Percentiles rank a stretch among this genome's conserved stretches.
Evolutionary conservation across 2,888 invertebrate species (phyloP).

Genomic region (Pseudolycoriella hygida): DNA sequence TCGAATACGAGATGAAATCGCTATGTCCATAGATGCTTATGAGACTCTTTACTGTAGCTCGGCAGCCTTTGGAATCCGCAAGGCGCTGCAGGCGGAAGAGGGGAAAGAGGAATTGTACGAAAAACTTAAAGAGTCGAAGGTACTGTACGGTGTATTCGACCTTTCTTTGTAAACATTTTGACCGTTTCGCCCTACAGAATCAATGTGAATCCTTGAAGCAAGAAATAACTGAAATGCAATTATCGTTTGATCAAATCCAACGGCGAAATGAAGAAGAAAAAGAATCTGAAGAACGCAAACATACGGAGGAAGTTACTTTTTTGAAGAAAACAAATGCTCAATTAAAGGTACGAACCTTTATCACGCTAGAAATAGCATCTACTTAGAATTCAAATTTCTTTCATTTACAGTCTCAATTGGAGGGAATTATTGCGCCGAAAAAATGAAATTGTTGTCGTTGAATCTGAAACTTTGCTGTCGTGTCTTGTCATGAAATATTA

Average conservation of each 20-base stretch:
- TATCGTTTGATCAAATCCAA: conserved; percentile 67
- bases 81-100: conserved; percentile 67
- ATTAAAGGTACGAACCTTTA: conserved; percentile 68
- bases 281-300: conserved; percentile 80
- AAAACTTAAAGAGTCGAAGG: conserved; percentile 50
- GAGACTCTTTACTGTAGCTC: conserved; percentile 94
- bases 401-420: conserved; percentile 53
- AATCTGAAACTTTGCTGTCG: too few relatives aligned
- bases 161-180: too few relatives aligned
- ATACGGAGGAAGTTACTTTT: conserved; percentile 80
- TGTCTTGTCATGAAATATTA: too few relatives aligned
- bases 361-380: too few relatives aligned
- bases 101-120: conserved; percentile 64
- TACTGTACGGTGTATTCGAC: conserved; percentile 9
- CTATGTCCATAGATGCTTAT: conserved; percentile 93
- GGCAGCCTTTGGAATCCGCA: conserved; percentile 93
- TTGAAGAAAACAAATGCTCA: conserved; percentile 88
- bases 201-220: conserved; percentile 28
- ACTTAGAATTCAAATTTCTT: conserved; percentile 3
- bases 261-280: conserved; percentile 65
- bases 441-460: too few relatives aligned
- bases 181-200: too few relatives aligned
- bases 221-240: conserved; percentile 38
- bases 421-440: conserved; percentile 88
- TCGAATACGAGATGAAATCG: conserved; percentile 85